Percentiles rank a stretch among this genome's conserved stretches.
Conservation (phyloP, 2,888 invertebrate genomes). For the Taenaris catops region DNA sequence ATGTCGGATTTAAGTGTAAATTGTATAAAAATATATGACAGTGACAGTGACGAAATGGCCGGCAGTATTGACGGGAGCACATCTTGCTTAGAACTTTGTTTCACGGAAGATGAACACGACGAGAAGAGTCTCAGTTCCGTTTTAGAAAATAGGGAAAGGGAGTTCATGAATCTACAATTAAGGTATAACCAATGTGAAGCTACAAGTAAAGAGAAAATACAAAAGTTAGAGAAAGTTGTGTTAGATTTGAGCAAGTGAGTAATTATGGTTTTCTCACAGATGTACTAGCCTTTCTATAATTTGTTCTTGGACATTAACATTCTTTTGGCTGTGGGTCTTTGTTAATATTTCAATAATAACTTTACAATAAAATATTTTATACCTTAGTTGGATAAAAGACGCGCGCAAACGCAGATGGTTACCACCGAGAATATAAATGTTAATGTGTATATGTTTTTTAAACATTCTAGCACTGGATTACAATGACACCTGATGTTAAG, state of each 20-base stretch:
- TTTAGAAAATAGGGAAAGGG: slow-evolving; percentile 67
- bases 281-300: too few relatives aligned
- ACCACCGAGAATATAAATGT: too few relatives aligned
- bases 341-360: too few relatives aligned
- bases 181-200: slow-evolving; percentile 71
- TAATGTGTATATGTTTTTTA: too few relatives aligned
- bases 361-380: too few relatives aligned
- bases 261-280: neutral
- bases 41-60: slow-evolving; percentile 69
- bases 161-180: slow-evolving; percentile 71
- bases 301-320: too few relatives aligned
- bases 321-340: too few relatives aligned
- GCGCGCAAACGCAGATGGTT: too few relatives aligned
- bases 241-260: slow-evolving; percentile 83
- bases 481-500: too few relatives aligned
- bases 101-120: slow-evolving; percentile 68
- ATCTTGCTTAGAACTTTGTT: slow-evolving; percentile 70
- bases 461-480: too few relatives aligned
- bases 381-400: too few relatives aligned
- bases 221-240: slow-evolving; percentile 74
- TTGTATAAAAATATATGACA: slow-evolving; percentile 68
- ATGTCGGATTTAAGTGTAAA: slow-evolving; percentile 61
- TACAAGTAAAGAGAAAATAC: slow-evolving; percentile 64
- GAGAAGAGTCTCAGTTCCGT: slow-evolving; percentile 48
- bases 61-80: slow-evolving; percentile 71